Evolutionary conservation across 2,888 invertebrate genomes (phyloP), one percentile per base, ranked within the genome.

Genomic region (Cinara cedri): DNA sequence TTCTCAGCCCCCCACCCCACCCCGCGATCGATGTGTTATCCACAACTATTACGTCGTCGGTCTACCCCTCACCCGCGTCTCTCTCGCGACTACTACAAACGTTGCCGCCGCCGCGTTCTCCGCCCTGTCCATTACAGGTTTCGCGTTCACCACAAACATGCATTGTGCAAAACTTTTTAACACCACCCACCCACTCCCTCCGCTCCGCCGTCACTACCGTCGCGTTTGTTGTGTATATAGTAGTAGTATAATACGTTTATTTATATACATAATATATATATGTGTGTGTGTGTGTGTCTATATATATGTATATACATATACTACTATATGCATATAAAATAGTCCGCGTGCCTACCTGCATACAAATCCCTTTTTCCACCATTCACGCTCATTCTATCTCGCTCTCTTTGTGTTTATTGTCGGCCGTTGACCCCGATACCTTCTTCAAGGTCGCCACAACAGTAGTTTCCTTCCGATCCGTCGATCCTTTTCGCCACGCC

Each of bases 111-210:
- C 60, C n/a, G 21, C 68, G 34, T 21, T 34, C 60, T 19, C 51
- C 24, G 51, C 51, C 49, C 66, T 46, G 46, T 68, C 76, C 60
- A 78, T 65, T 65, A 65, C 78, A 60, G 49, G 78, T 78, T 74
- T 74, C 51, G 54, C 42, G 42, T 19, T 4, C 51, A 78, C 70
- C 60, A 42, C 46, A 68, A 57, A 76, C 66, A 70, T 34, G 78
- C 70, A 70, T 70, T 68, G 78, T 60, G 68, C 21, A 70, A 78
- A 78, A 78, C 70, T 78, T 78, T 78, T 78, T 60, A 70, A 78
- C 70, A 3, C 16, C 13, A 57, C 76, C 76, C 76, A 44, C 55
- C 55, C 11, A 21, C 19, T 44, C 34, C 34, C 34, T 3, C 34
- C 1, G 16, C 46, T 3, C 16, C 24, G n/a, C n/a, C n/a, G n/a